phyloP scores from a whole-genome alignment of 2,113 vertebrate genomes.

The Hyla sarda region DNA sequence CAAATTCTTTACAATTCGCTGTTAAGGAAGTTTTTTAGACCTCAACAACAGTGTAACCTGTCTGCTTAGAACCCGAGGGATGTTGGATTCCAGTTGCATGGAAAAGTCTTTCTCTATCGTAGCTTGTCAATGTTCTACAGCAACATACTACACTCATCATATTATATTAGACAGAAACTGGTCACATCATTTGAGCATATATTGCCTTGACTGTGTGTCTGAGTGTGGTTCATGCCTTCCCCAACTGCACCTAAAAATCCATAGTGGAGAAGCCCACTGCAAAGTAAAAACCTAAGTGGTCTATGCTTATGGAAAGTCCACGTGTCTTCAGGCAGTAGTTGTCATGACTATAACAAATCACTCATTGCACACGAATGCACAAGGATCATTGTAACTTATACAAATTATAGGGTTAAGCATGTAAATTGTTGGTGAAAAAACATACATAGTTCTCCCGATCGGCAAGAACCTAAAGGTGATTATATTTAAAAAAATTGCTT shows the following conservation, averaged over 20 bases:
- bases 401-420: neutral
- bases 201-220: slow-evolving; percentile 27
- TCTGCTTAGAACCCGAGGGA: neutral
- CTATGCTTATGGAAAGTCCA: neutral
- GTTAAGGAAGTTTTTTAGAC: no score
- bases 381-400: no score
- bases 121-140: neutral
- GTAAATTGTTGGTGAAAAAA: neutral
- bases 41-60: neutral
- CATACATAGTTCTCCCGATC: neutral
- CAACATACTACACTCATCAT: neutral
- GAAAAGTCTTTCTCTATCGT: neutral
- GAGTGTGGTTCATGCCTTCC: slow-evolving; percentile 15
- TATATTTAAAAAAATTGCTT: no score
- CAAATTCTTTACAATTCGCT: neutral
- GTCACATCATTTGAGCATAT: neutral
- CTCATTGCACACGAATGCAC: neutral
- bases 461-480: neutral
- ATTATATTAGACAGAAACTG: neutral
- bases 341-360: neutral
- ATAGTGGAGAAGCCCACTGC: neutral
- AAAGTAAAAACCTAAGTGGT: neutral
- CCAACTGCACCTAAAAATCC: neutral
- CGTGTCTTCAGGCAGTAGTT: neutral
- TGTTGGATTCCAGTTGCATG: neutral